phyloP scores from a whole-genome alignment of 1,140 invertebrate species.

The Meloidogyne chitwoodi region DNA sequence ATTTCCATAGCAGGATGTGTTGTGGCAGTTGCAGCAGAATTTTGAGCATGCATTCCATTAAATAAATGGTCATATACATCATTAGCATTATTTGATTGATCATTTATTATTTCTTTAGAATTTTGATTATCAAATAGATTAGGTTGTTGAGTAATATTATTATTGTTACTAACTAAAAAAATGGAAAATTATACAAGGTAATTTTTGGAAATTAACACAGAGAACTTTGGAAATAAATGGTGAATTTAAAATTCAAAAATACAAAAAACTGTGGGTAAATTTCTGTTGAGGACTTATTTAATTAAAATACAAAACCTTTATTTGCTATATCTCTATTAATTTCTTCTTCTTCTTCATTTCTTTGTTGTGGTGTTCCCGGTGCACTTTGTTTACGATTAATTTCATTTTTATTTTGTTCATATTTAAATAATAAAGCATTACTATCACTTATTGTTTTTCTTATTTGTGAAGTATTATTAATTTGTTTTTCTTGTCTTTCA shows the following conservation, averaged over 20 bases:
- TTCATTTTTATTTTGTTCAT: neutral
- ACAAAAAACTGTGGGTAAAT: no score
- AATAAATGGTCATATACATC: conserved; percentile 14
- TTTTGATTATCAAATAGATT: neutral
- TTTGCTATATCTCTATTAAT: neutral
- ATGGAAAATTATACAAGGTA: no score
- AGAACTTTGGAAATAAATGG: no score
- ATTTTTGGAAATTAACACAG: no score
- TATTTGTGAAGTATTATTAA: neutral
- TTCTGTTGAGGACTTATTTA: no score
- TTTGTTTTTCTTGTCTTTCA: neutral
- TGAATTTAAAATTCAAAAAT: no score
- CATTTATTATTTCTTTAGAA: neutral
- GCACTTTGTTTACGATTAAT: neutral
- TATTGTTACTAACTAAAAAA: no score
- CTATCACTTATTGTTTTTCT: neutral
- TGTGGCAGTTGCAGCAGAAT: neutral
- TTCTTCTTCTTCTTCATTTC: neutral
- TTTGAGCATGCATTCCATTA: neutral
- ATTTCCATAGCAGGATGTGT: conserved; percentile 7
- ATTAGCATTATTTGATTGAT: neutral
- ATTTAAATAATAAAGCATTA: neutral
- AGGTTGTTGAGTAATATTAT: neutral
- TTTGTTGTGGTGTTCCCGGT: neutral
- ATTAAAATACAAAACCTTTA: neutral